These are phyloP conservation scores for Embidobia sp. DNA, from an alignment of 2,888 invertebrate species.

Conservation along the genomic window DNA sequence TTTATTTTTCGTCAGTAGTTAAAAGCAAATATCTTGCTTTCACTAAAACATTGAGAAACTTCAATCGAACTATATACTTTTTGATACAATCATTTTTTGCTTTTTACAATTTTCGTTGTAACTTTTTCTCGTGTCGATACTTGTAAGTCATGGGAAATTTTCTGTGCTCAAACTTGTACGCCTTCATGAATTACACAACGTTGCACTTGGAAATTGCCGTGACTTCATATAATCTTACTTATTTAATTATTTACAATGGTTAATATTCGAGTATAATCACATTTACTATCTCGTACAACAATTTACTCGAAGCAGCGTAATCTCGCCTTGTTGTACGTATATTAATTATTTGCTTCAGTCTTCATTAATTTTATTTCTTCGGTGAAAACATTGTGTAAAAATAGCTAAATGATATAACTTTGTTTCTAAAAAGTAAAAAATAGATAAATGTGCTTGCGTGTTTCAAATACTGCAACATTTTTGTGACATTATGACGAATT, in stretches of 20 bases:
- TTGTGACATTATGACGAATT: too few species aligned
- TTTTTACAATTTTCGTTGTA: constrained; percentile 7
- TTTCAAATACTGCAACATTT: too few species aligned
- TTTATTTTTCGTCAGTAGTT: constrained; percentile 8
- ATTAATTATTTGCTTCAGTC: too few species aligned
- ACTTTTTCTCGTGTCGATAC: constrained; percentile 7
- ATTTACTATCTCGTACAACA: too few species aligned
- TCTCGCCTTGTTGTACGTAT: too few species aligned
- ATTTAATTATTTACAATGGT: background rate
- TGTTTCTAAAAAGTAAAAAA: too few species aligned
- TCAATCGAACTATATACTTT: background rate
- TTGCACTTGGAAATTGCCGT: constrained; percentile 2
- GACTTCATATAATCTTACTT: background rate
- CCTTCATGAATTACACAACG: constrained; percentile 12
- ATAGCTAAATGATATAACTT: too few species aligned
- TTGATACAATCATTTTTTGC: constrained; percentile 1
- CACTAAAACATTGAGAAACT: background rate
- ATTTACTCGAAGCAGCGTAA: too few species aligned
- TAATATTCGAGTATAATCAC: too few species aligned
- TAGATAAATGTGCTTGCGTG: too few species aligned
- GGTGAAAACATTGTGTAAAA: too few species aligned
- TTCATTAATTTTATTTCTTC: too few species aligned
- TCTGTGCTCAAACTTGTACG: constrained; percentile 7
- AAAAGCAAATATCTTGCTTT: background rate
- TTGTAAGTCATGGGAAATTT: constrained; percentile 23